phyloP scores from a whole-genome alignment of 2,888 invertebrate genomes.

The Lymantria monacha region DNA sequence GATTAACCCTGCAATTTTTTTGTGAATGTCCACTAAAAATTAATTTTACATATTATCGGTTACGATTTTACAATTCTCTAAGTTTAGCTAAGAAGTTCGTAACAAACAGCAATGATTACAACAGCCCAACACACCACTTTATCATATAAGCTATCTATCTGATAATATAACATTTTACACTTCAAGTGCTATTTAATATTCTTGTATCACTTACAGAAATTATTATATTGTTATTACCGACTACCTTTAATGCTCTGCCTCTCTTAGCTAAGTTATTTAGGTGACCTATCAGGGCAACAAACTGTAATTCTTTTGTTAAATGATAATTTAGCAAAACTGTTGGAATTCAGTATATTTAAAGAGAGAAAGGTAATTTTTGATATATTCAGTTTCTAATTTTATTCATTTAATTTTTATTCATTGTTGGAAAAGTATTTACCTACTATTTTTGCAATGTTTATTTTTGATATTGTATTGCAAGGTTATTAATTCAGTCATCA shows the following conservation, averaged over 20 bases:
- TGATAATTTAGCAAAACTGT: no score
- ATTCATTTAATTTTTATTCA: no score
- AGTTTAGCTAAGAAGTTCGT: conserved; percentile 48
- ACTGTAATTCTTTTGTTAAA: no score
- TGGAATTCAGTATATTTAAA: no score
- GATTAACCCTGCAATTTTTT: conserved; percentile 53
- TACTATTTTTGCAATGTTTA: no score
- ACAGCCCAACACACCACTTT: conserved; percentile 54
- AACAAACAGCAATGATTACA: conserved; percentile 60
- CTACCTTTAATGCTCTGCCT: neutral
- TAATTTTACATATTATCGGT: conserved; percentile 32
- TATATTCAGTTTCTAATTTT: no score
- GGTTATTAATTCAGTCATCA: no score
- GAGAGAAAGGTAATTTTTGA: no score
- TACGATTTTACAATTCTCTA: conserved; percentile 48
- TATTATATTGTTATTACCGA: conserved; percentile 10
- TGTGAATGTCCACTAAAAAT: conserved; percentile 41
- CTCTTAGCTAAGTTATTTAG: no score
- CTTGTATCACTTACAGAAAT: conserved; percentile 26
- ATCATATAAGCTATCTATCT: conserved; percentile 40
- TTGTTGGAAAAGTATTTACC: no score
- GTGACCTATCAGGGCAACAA: no score
- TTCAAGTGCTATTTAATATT: conserved; percentile 41
- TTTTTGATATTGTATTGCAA: no score
- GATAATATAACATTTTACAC: conserved; percentile 43